Evolutionary conservation across 2,797 vertebrate species (phyloP).

Genomic region (Aphelocoma californica): DNA sequence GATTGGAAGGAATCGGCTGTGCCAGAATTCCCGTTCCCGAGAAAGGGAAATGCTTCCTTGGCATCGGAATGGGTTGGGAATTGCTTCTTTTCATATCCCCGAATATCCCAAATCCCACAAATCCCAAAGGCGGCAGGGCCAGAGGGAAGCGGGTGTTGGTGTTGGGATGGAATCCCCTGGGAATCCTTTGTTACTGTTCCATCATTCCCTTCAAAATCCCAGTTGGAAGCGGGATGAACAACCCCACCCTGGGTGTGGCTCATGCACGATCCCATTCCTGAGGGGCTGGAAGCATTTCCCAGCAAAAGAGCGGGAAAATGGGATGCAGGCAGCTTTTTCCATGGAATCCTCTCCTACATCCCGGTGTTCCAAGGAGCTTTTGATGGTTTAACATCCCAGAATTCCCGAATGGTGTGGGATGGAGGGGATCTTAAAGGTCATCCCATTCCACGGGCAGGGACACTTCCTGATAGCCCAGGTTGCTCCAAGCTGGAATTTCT

Average conservation of each 20-base stretch:
- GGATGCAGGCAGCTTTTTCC: not conserved
- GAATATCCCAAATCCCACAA: not conserved
- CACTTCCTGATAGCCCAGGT: not conserved
- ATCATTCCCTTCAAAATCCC: not conserved
- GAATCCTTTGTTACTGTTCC: not conserved
- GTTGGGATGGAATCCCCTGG: not conserved
- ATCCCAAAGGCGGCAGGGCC: not conserved
- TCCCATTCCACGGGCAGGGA: too few species aligned
- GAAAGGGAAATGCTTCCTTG: not conserved
- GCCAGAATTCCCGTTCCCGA: not conserved
- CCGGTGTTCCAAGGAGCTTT: not conserved
- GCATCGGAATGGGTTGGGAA: not conserved
- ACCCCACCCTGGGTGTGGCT: not conserved
- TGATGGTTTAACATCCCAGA: not conserved
- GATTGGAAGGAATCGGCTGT: too few species aligned
- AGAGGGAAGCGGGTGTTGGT: not conserved
- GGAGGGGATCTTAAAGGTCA: not conserved
- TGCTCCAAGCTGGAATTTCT: not conserved
- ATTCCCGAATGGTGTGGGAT: not conserved
- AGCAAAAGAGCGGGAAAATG: not conserved
- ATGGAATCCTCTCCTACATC: not conserved
- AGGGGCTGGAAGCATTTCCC: not conserved
- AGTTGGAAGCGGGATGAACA: not conserved
- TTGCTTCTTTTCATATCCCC: too few species aligned
- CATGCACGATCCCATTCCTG: not conserved